Evolutionary conservation across 2,797 vertebrate species (phyloP), one percentile per base, ranked within the genome.

Genomic region (Melanotaenia trifasciata): DNA sequence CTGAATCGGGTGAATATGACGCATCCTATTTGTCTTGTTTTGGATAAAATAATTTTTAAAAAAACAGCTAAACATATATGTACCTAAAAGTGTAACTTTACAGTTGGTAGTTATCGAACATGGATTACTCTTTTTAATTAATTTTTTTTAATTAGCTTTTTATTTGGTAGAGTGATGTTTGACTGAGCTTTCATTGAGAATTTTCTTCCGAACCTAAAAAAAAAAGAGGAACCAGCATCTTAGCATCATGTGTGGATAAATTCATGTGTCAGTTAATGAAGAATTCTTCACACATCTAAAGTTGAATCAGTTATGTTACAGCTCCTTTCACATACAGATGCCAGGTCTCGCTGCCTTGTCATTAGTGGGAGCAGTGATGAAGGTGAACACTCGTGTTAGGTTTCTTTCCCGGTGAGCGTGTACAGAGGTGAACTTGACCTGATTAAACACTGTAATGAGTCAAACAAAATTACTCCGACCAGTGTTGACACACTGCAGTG

Each of bases 371-470:
- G 28, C 69, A 24, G 56, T 40, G 60, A 78, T 80, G 83, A 84
- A 86, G 80, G 68, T 40, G 80, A 85, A 79, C 51, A 57, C 71
- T 61, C 30, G 12, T 64, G 78, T 75, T 76, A 35, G 76, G 43
- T 79, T 87, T 84, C 81, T 66, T 60, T 80, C 72, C 72, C 81
- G 51, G 83, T 84, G 69, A 72, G 61, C 54, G 1, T 78, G 74
- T 80, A 72, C 80, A 70, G 80, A 78, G 83, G 75, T 90, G 80
- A 92, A 84, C 84, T 84, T 83, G 87, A 85, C 87, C 84, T 88
- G 90, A 90, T 91, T 87, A 87, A 90, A 90, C 80, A 84, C 85
- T 89, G 87, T 92, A 92, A 92, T 91, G 88, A 92, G 86, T 93
- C 88, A 89, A 84, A 90, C 90, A 45, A 87, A 91, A 93, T 90